Percentiles rank a stretch among this genome's conserved stretches.
Evolutionary conservation across 2,888 invertebrate species (phyloP).

Genomic region (Polyommatus icarus): DNA sequence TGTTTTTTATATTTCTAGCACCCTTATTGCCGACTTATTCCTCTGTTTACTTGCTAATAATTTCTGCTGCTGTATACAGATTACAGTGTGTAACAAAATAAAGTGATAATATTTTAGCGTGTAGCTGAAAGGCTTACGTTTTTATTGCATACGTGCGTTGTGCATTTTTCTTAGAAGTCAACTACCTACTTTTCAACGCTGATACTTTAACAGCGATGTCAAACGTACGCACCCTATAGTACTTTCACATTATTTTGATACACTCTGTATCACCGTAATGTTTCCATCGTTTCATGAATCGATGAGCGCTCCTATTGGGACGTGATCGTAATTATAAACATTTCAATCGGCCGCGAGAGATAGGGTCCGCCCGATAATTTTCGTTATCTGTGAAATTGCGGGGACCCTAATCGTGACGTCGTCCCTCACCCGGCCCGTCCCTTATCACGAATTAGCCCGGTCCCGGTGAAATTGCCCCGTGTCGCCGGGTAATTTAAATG

Average conservation of each 20-base stretch:
- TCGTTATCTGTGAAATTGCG: conserved; percentile 57
- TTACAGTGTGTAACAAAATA: too few relatives aligned
- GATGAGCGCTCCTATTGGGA: background rate
- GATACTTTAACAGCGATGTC: too few relatives aligned
- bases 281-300: background rate
- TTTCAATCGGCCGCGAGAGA: conserved; percentile 16
- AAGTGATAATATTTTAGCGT: too few relatives aligned
- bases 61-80: background rate
- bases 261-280: background rate
- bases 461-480: conserved; percentile 70
- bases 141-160: too few relatives aligned
- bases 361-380: conserved; percentile 54
- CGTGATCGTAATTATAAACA: conserved; percentile 12
- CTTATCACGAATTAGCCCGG: conserved; percentile 73
- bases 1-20: background rate
- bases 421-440: conserved; percentile 67
- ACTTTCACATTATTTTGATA: background rate
- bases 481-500: conserved; percentile 69
- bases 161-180: too few relatives aligned
- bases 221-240: too few relatives aligned
- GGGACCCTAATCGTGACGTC: conserved; percentile 55
- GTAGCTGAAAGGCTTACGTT: too few relatives aligned
- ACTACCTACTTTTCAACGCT: too few relatives aligned
- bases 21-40: background rate
- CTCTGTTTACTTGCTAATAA: background rate